phyloP scores from a whole-genome alignment of 2,113 vertebrate genomes.

The Gorsachius goisagi region DNA sequence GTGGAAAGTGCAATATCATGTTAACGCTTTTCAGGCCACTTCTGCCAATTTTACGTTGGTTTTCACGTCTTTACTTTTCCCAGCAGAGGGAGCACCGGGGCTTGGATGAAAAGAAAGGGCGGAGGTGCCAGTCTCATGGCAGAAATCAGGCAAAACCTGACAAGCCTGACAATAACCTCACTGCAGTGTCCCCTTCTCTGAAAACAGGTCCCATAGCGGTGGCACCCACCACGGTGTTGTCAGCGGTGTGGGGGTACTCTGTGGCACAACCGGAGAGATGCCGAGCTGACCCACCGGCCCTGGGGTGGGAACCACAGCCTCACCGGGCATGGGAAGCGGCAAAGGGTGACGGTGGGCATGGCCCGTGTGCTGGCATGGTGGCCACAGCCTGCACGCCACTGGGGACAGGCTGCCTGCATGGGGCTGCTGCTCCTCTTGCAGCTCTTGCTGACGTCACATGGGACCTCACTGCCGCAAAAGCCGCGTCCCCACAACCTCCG shows the following conservation, averaged over 20 bases:
- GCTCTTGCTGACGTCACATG: background rate
- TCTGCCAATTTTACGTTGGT: background rate
- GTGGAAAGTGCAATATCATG: background rate
- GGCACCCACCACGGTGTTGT: background rate
- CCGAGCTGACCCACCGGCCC: rapidly evolving
- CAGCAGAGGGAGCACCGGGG: constrained; percentile 11
- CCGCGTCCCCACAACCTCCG: background rate
- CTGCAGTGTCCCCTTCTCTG: background rate
- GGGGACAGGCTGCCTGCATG: background rate
- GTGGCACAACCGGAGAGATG: rapidly evolving
- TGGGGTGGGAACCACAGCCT: background rate
- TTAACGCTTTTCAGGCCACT: background rate
- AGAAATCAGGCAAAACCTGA: background rate
- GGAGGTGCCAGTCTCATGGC: no score
- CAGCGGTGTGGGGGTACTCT: background rate
- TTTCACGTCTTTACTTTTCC: background rate
- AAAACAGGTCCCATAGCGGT: background rate
- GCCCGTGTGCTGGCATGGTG: background rate
- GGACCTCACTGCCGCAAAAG: background rate
- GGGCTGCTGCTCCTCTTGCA: background rate
- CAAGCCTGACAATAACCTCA: background rate
- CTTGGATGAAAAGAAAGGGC: background rate
- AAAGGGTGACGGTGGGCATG: background rate
- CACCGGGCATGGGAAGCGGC: rapidly evolving
- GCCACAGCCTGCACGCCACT: rapidly evolving